These are phyloP conservation scores for Pseudobourletiella spinata DNA, from an alignment of 1,140 invertebrate genomes.

Conservation along the genomic window DNA sequence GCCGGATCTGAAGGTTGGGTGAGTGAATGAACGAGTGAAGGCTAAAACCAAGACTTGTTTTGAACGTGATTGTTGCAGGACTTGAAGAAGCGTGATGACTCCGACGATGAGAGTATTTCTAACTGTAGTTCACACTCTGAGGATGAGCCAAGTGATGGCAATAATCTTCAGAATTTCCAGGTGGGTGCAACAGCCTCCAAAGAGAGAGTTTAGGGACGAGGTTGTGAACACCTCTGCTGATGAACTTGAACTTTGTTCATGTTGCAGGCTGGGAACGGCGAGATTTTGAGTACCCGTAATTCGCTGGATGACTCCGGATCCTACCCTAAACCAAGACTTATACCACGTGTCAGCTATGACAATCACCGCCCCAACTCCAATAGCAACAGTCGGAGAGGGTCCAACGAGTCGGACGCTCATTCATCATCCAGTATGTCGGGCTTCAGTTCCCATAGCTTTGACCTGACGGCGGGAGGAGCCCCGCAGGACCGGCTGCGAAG, in stretches of 20 bases:
- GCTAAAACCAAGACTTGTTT: no score
- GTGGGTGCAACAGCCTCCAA: no score
- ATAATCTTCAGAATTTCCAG: not conserved
- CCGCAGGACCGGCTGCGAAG: not conserved
- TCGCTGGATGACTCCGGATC: not conserved
- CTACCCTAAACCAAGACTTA: not conserved
- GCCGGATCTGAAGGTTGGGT: no score
- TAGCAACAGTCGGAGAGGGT: conserved; percentile 2
- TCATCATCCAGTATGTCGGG: not conserved
- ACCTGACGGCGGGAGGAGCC: not conserved
- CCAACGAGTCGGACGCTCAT: not conserved
- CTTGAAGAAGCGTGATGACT: not conserved
- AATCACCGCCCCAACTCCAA: not conserved
- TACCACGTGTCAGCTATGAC: conserved; percentile 3
- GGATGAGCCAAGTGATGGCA: not conserved
- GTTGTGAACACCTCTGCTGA: not conserved
- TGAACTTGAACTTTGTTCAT: not conserved
- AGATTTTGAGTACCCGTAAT: not conserved
- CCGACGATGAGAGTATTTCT: not conserved
- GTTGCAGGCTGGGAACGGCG: not conserved
- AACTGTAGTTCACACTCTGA: not conserved
- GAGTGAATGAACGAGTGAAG: no score
- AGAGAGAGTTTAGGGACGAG: no score
- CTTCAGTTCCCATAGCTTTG: conserved; percentile 1
- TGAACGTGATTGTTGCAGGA: not conserved